Conservation (phyloP, 2,888 invertebrate genomes). For the Rotaria sp. region DNA sequence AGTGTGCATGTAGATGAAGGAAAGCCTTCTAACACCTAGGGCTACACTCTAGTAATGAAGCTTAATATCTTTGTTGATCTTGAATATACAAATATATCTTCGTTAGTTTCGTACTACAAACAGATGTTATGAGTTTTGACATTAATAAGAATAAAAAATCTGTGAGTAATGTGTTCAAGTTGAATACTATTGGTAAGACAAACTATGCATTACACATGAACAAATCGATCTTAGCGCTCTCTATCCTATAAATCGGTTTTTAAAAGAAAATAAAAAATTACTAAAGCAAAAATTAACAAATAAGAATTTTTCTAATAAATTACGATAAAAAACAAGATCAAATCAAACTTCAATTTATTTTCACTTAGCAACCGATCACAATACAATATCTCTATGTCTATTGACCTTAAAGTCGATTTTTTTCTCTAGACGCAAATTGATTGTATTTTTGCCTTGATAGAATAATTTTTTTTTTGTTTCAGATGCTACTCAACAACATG, state of each 20-base stretch:
- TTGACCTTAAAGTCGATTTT: not conserved
- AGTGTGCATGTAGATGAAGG: too few species aligned
- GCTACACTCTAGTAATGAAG: too few species aligned
- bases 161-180: too few species aligned
- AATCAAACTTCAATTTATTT: not conserved
- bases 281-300: not conserved
- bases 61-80: too few species aligned
- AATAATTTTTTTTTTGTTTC: not conserved
- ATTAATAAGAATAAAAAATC: too few species aligned
- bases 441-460: not conserved
- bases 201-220: not conserved
- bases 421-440: not conserved
- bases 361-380: not conserved
- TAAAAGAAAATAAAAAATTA: not conserved
- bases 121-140: too few species aligned
- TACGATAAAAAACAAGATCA: not conserved
- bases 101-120: too few species aligned
- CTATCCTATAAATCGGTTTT: not conserved
- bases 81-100: too few species aligned
- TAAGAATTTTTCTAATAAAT: not conserved
- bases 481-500: not conserved
- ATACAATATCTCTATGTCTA: not conserved
- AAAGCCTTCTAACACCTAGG: too few species aligned
- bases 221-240: not conserved
- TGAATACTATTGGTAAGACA: not conserved